A percentile compares a stretch with the other conserved stretches of the same genome.
Evolutionary conservation across 2,888 invertebrate genomes (phyloP).

Genomic region (Bimastos eiseni): DNA sequence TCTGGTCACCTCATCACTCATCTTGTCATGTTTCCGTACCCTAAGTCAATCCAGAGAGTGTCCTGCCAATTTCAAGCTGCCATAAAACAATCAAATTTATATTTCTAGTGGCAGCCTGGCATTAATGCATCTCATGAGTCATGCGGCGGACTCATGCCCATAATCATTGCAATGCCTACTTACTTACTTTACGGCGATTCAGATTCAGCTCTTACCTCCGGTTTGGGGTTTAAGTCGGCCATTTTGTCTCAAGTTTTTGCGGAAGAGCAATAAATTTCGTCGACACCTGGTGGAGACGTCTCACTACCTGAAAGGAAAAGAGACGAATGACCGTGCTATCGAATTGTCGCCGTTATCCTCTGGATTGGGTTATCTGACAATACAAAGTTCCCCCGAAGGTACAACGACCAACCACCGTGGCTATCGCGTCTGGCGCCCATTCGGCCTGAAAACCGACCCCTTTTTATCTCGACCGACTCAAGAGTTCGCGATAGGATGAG

Average conservation of each 20-base stretch:
- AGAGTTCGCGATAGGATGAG: neutral
- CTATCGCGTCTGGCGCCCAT: neutral
- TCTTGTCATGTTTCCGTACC: neutral
- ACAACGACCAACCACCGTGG: neutral
- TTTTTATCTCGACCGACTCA: neutral
- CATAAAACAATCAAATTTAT: neutral
- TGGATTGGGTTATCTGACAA: neutral
- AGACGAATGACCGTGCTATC: neutral
- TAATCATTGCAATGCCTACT: neutral
- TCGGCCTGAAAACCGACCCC: neutral
- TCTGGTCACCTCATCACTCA: neutral
- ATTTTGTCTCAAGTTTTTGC: neutral
- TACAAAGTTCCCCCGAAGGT: neutral
- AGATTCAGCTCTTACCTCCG: neutral
- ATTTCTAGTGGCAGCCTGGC: too few relatives aligned
- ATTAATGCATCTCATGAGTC: neutral
- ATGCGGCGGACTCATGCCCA: neutral
- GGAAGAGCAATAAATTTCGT: neutral
- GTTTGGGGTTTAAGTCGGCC: neutral
- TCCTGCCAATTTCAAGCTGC: neutral
- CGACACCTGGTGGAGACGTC: neutral
- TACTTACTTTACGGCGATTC: neutral
- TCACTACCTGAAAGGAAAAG: slow-evolving; percentile 4
- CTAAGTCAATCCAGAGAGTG: neutral
- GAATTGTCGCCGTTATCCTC: neutral